Evolutionary conservation across 2,113 vertebrate species (phyloP), one percentile per base, ranked within the genome.

Genomic region (Toxotes jaculatrix): DNA sequence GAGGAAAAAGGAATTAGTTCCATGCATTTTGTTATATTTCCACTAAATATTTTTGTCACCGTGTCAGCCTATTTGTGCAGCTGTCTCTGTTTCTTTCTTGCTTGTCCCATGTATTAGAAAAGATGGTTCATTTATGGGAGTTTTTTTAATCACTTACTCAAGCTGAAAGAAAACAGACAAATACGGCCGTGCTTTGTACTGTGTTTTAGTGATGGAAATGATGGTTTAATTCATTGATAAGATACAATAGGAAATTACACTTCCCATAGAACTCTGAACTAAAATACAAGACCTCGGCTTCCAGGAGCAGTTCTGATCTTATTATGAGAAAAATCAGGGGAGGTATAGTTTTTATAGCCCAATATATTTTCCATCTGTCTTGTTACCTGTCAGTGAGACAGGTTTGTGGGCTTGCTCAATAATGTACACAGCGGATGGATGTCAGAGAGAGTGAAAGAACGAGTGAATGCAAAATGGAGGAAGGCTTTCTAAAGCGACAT

Each of bases 401-500:
- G 47, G 69, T 42, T 60, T 56, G 38, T 63, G 49, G 21, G 63
- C 14, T 74, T 70, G 40, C 21, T 79, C 66, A 36, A 40, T 84
- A 85, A 65, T 59, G 68, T 67, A 80, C 67, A 40, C 13, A 6
- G 27, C 42, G 19, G 66, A 53, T 74, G 51, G n/a, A 60, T 72
- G 84, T 81, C 71, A 67, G 42, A 63, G 51, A 83, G 34, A 56
- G 17, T 27, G 57, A 77, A 42, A 57, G 19, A 61, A 59, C 67
- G 56, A 55, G 43, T 40, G 51, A 80, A 83, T 80, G 64, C 67
- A 76, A 83, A 91, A 47, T 2, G 31, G 14, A 60, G 59, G 31
- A 45, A 13, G 43, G 51, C 77, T 83, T 69, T 85, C 59, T 27
- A 59, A 86, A 87, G 79, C 59, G 49, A 66, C 83, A 76, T 71